Evolutionary conservation across 2,797 vertebrate genomes (phyloP), one percentile per base, ranked within the genome.

Genomic region (Atherinosoma microstoma): DNA sequence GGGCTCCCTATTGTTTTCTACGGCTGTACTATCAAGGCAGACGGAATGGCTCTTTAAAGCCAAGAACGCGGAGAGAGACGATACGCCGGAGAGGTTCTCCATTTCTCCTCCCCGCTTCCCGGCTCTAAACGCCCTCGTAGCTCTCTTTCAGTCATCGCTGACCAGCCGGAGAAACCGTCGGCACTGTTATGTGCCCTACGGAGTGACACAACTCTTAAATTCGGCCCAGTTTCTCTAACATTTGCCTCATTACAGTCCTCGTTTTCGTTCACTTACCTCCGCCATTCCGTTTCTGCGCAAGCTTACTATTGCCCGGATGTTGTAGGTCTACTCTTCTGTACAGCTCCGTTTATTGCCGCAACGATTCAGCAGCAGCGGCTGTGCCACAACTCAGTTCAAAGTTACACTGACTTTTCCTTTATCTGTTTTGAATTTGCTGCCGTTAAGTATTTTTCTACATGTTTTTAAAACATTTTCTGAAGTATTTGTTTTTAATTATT

Each of bases 251-350:
- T 88, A 73, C 90, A 82, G 86, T 90, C 89, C 92, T 93, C 93
- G 90, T 91, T 93, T 91, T 91, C 88, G 92, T 89, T 91, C 87
- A 94, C 95, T 95, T 92, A 95, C 95, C 95, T 95, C 95, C 95
- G 95, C 95, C 95, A 95, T 95, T 95, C 93, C 93, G 93, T 89
- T 92, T 92, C 91, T 95, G 94, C 93, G 94, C 93, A 91, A 91
- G 94, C 94, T 92, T 83, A 58, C 80, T 92, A 82, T 91, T 90
- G 94, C 95, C 95, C 95, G 95, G 95, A 95, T 95, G 95, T 95
- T 93, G 94, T 91, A 85, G 87, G 85, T 92, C 91, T 87, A 56
- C 79, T 89, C 67, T 49, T 72, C 84, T 84, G 83, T 35, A 68
- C 88, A n/a, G 89, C 91, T 92, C 87, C 69, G 87, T 81, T 89